A percentile compares a stretch with the other conserved stretches of the same genome.
phyloP scores from a whole-genome alignment of 30 jellyfish, hydroid and myxozoan genomes.

The Chrysaora quinquecirrha region DNA sequence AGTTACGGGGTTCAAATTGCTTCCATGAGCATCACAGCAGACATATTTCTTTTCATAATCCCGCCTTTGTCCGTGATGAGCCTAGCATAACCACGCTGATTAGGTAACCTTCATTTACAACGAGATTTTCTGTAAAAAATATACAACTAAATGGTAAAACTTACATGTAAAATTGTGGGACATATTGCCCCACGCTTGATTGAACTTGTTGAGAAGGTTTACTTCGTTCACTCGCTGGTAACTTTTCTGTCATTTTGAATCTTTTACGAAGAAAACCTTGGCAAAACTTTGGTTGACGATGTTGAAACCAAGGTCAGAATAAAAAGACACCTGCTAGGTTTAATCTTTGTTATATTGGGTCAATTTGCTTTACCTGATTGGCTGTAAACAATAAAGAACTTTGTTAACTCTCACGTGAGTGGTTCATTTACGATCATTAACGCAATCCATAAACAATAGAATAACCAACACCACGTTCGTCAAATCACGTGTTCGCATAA shows the following conservation, averaged over 20 bases:
- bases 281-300: background rate
- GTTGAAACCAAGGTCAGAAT: background rate
- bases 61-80: too few relatives aligned
- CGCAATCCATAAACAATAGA: too few relatives aligned
- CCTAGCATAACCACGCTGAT: too few relatives aligned
- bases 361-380: conserved; percentile 30
- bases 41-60: too few relatives aligned
- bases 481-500: too few relatives aligned
- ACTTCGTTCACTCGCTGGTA: conserved; percentile 7
- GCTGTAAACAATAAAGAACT: conserved; percentile 8
- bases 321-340: background rate
- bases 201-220: conserved; percentile 8
- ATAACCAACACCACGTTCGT: too few relatives aligned
- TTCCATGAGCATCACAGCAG: too few relatives aligned
- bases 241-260: conserved; percentile 25
- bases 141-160: too few relatives aligned
- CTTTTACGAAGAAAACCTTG: background rate
- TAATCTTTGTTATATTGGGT: background rate
- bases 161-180: conserved; percentile 59
- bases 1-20: too few relatives aligned
- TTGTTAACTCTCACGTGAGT: conserved; percentile 13
- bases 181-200: conserved; percentile 50
- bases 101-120: too few relatives aligned
- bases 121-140: too few relatives aligned
- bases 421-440: conserved; percentile 53